Conservation (phyloP, 2,888 invertebrate species). For the Nemotelus pantherinus region DNA sequence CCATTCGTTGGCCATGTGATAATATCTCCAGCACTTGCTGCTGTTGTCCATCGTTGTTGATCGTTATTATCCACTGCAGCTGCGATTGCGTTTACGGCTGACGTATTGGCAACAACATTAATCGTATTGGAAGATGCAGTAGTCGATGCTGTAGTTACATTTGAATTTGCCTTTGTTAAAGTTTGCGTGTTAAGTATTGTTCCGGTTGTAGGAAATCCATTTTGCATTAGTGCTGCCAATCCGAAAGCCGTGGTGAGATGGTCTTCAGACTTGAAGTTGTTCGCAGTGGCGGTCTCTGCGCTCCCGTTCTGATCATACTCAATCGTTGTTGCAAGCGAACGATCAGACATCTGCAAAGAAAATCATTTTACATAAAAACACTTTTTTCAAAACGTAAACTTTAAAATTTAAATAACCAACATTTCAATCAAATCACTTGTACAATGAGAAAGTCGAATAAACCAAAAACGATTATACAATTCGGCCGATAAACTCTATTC, state of each 20-base stretch:
- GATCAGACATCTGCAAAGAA: constrained; percentile 62
- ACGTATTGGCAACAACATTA: constrained; percentile 32
- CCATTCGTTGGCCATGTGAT: constrained; percentile 78
- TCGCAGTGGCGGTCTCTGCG: constrained; percentile 58
- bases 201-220: constrained; percentile 74
- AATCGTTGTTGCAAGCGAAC: constrained; percentile 63
- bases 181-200: constrained; percentile 66
- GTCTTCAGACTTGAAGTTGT: constrained; percentile 73
- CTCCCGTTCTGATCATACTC: constrained; percentile 63
- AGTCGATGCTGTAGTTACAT: constrained; percentile 50
- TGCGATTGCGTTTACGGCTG: constrained; percentile 19
- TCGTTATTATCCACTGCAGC: constrained; percentile 20
- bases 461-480: constrained; percentile 1
- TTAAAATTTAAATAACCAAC: constrained; percentile 11
- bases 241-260: constrained; percentile 78
- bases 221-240: constrained; percentile 80
- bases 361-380: constrained; percentile 26
- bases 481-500: background rate
- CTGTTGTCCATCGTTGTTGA: constrained; percentile 67
- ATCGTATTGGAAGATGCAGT: constrained; percentile 36
- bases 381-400: background rate
- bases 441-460: background rate
- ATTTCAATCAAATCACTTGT: background rate
- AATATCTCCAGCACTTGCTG: constrained; percentile 71
- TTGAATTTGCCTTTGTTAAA: constrained; percentile 60